A percentile compares a stretch with the other conserved stretches of the same genome.
These are phyloP conservation scores for Tenthredo notha DNA, from an alignment of 2,888 invertebrate species.

Conservation along the genomic window DNA sequence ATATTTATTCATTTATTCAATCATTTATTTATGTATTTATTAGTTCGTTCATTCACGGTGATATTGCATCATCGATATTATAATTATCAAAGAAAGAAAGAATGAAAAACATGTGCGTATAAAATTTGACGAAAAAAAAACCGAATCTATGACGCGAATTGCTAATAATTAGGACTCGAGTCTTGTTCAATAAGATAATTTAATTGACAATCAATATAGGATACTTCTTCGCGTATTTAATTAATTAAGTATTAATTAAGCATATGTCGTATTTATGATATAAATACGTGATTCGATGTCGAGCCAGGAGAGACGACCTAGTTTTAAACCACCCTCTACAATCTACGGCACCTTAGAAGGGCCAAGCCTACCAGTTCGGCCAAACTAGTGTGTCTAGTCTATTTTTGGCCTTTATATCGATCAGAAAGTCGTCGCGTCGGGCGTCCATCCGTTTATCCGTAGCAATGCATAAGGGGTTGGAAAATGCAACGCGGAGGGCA, in stretches of 20 bases:
- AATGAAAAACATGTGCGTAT: not conserved
- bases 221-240: not conserved
- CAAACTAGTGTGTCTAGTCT: constrained; percentile 30
- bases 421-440: constrained; percentile 35
- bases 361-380: constrained; percentile 37
- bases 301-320: constrained; percentile 27
- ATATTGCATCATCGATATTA: not conserved
- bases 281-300: not conserved
- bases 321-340: constrained; percentile 4
- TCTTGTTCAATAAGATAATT: not conserved
- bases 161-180: not conserved
- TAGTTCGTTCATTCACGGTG: not conserved
- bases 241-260: not conserved
- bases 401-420: constrained; percentile 50
- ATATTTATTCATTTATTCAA: constrained; percentile 17
- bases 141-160: not conserved
- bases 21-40: not conserved
- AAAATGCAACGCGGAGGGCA: constrained; percentile 42
- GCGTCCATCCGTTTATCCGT: not conserved
- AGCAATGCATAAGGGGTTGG: not conserved
- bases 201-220: not conserved
- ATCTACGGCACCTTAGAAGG: constrained; percentile 35
- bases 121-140: not conserved
- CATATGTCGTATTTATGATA: not conserved
- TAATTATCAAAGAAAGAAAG: not conserved